A percentile compares a stretch with the other conserved stretches of the same genome.
phyloP scores from a whole-genome alignment of 2,113 vertebrate genomes.

The Cavia porcellus region DNA sequence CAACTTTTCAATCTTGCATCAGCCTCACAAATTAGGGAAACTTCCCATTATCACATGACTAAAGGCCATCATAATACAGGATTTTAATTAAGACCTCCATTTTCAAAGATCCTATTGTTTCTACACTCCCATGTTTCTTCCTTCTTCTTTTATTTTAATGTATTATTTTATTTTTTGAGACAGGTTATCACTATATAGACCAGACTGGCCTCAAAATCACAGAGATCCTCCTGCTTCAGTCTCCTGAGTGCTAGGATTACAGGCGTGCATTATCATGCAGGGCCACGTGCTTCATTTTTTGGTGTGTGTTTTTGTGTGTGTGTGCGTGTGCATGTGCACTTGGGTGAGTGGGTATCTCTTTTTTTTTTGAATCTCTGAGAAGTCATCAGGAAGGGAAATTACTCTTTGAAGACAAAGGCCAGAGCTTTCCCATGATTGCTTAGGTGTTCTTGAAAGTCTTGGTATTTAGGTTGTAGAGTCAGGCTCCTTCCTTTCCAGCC shows the following conservation, averaged over 20 bases:
- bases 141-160: too few relatives aligned
- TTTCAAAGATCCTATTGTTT: slow-evolving; percentile 8
- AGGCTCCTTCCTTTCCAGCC: slow-evolving; percentile 7
- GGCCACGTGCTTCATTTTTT: not conserved
- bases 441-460: not conserved
- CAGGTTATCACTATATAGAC: not conserved
- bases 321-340: not conserved
- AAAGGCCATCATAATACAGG: not conserved
- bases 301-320: not conserved
- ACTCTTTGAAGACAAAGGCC: slow-evolving; percentile 49
- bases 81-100: slow-evolving; percentile 3
- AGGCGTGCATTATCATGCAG: not conserved
- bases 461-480: not conserved
- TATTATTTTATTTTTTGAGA: too few relatives aligned
- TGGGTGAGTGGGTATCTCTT: not conserved
- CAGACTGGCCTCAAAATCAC: not conserved
- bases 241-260: not conserved
- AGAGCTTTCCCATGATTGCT: not conserved
- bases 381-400: slow-evolving; percentile 2
- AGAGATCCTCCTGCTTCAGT: not conserved
- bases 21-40: not conserved
- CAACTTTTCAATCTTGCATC: not conserved
- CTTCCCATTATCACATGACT: not conserved
- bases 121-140: not conserved
- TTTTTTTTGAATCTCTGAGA: slow-evolving; percentile 54